Evolutionary conservation across 2,797 vertebrate genomes (phyloP).

Genomic region (Sternarchorhynchus goeldii): DNA sequence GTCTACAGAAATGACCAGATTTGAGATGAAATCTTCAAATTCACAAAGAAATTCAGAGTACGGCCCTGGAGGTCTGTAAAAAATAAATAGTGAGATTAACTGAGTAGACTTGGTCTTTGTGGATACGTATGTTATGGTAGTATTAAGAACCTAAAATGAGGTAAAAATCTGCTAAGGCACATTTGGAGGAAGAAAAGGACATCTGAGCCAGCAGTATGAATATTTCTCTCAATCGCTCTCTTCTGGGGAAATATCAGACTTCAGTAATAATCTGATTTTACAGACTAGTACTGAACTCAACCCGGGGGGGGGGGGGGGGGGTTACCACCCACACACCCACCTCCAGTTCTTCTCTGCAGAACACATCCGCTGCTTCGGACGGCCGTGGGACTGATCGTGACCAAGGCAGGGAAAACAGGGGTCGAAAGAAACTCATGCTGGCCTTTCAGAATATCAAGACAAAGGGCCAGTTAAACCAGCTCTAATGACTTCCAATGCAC

Average conservation of each 20-base stretch:
- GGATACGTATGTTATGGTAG: too few species aligned
- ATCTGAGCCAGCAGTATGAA: constrained; percentile 7
- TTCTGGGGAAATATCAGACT: constrained; percentile 57
- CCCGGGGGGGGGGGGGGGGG: constrained; percentile 15
- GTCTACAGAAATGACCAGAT: too few species aligned
- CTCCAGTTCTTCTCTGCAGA: constrained; percentile 54
- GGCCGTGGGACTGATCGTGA: constrained; percentile 51
- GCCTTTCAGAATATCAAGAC: constrained; percentile 58
- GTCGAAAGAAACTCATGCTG: constrained; percentile 55
- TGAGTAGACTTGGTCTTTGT: too few species aligned
- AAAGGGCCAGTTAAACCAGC: constrained; percentile 38
- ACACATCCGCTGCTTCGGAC: constrained; percentile 59
- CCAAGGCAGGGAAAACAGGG: constrained; percentile 45
- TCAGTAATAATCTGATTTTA: constrained; percentile 43
- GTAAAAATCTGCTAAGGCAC: constrained; percentile 2
- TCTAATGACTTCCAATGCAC: constrained; percentile 61
- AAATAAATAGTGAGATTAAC: too few species aligned
- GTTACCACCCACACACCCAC: constrained; percentile 47
- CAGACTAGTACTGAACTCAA: too few species aligned
- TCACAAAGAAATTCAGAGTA: too few species aligned
- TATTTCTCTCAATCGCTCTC: constrained; percentile 54
- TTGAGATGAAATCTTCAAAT: too few species aligned
- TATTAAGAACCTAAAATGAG: not conserved
- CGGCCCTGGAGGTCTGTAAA: too few species aligned
- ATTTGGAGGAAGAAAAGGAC: constrained; percentile 8